Evolutionary conservation across 2,888 invertebrate species (phyloP), one percentile per base, ranked within the genome.

Genomic region (Eristalinus aeneus): DNA sequence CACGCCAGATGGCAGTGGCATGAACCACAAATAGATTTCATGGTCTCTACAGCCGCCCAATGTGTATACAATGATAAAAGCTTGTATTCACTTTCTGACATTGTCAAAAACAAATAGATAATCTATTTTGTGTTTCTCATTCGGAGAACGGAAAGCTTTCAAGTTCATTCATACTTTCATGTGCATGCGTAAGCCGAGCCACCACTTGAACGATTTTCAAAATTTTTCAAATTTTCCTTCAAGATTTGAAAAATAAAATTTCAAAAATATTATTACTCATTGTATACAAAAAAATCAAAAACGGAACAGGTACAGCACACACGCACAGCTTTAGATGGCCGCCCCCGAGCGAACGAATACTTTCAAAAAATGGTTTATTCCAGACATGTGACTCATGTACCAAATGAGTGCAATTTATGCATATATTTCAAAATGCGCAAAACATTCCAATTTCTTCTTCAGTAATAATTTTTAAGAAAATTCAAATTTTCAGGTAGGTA

Each of bases 371-470:
- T 31, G 60, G 32, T 82, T 88, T 86, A 88, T 82, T 84, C 83
- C 87, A 80, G 87, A 84, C 60, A 63, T 72, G 79, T 81, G 73
- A 74, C 85, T 83, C 82, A 80, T 85, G 72, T 81, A 16, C 46
- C 61, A 58, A 16, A 16, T 6, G 72, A 61, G 46, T 83, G 69
- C 58, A 65, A 27, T 12, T 53, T 65, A 32, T 58, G 64, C 9
- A 69, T 36, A 63, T 20, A 36, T 80, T 46, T 22, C 54, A 65
- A 85, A 86, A 74, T 88, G 87, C 88, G 88, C 89, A 89, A 78
- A 86, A 83, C 82, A 69, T 87, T 81, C 79, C 79, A 74, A n/a
- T 39, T 32, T 31, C 20, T 73, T 58, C 16, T 46, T 46, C 16
- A 46, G 46, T 16, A 16, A n/a, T 46, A 1, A n/a, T 2, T 39